Conservation (phyloP, 1,140 invertebrate genomes). For the Liolophura sinensis region DNA sequence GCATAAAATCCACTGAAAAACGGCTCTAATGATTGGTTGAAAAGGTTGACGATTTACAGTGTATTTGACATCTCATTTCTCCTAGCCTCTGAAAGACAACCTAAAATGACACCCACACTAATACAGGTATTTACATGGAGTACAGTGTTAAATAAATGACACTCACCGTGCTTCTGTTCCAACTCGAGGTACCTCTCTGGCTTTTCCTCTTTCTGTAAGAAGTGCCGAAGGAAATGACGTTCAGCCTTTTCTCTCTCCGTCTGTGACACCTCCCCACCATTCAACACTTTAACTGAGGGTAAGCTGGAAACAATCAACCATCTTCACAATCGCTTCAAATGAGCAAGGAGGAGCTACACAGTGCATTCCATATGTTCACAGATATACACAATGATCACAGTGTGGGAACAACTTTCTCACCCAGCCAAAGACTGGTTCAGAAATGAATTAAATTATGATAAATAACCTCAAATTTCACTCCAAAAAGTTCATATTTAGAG, state of each 20-base stretch:
- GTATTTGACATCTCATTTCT: background rate
- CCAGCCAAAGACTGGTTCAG: too few species aligned
- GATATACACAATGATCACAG: too few species aligned
- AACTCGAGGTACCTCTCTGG: slow-evolving; percentile 31
- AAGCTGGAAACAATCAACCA: slow-evolving; percentile 25
- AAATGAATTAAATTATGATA: too few species aligned
- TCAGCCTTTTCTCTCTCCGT: slow-evolving; percentile 45
- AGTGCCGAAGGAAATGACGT: slow-evolving; percentile 36
- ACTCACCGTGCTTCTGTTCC: slow-evolving; percentile 44
- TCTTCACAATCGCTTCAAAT: background rate
- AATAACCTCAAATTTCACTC: too few species aligned
- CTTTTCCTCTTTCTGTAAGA: slow-evolving; percentile 28
- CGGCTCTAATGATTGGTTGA: background rate
- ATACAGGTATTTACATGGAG: too few species aligned
- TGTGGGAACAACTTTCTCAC: too few species aligned
- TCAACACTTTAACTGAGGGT: slow-evolving; percentile 38
- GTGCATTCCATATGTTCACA: background rate
- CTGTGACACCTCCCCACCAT: slow-evolving; percentile 38
- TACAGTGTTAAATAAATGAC: too few species aligned
- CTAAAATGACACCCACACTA: too few species aligned
- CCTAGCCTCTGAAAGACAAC: background rate
- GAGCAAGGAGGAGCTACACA: background rate
- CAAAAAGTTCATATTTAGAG: too few species aligned
- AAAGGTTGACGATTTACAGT: background rate
- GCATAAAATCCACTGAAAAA: background rate